phyloP scores from a whole-genome alignment of 64 coral and sea anemone genomes.

The Dendrophyllia cribrosa region DNA sequence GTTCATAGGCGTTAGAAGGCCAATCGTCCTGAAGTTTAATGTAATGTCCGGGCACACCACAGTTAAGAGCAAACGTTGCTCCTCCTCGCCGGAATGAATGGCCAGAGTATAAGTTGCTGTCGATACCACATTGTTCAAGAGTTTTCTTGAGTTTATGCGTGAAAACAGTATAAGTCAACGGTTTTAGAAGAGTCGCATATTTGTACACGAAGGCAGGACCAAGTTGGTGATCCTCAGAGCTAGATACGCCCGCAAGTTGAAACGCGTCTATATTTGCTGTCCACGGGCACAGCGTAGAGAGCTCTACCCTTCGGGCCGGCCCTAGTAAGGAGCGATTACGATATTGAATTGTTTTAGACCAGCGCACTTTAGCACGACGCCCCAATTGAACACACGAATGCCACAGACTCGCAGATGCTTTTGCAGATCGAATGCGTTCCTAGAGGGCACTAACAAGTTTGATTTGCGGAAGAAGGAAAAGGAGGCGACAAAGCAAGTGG shows the following conservation, averaged over 20 bases:
- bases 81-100: neutral
- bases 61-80: conserved; percentile 1
- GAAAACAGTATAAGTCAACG: too few species aligned
- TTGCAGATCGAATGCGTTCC: neutral
- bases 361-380: neutral
- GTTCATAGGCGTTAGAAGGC: conserved; percentile 6
- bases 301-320: neutral
- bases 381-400: neutral
- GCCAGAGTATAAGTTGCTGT: neutral
- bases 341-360: conserved; percentile 64
- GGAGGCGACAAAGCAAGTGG: conserved; percentile 20
- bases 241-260: neutral
- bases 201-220: too few species aligned
- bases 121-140: too few species aligned
- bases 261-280: neutral
- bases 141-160: too few species aligned
- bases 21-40: conserved; percentile 8
- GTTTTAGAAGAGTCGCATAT: too few species aligned
- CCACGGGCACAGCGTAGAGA: conserved; percentile 18
- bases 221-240: neutral
- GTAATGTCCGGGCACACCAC: neutral
- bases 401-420: conserved; percentile 33
- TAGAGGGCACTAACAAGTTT: neutral
- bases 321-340: neutral
- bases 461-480: conserved; percentile 61